A percentile compares a stretch with the other conserved stretches of the same genome.
Conservation (phyloP, 2,113 vertebrate species). For the Pseudopodoces humilis region DNA sequence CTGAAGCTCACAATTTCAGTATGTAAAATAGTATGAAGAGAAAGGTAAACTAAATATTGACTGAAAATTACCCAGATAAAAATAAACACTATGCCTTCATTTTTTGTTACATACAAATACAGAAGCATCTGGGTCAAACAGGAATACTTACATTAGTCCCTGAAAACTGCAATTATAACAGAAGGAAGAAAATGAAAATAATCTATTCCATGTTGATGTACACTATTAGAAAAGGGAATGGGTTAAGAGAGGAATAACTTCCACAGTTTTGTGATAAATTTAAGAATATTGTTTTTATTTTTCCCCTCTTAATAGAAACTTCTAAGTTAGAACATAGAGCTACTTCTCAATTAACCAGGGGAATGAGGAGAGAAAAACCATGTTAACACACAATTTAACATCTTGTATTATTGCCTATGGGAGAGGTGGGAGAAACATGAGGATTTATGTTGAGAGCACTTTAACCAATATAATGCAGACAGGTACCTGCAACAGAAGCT, state of each 20-base stretch:
- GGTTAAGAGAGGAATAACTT: not conserved
- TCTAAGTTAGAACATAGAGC: not conserved
- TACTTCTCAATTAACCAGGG: not conserved
- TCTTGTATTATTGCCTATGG: not conserved
- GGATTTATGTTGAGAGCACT: not conserved
- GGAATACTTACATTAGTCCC: not conserved
- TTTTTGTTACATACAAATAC: not conserved
- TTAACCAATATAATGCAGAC: not conserved
- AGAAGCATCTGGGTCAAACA: not conserved
- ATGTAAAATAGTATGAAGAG: not conserved
- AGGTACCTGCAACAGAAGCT: not conserved
- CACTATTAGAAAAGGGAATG: not conserved
- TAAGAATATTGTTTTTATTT: not conserved
- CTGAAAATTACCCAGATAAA: not conserved
- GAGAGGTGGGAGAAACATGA: not conserved
- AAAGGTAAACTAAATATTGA: not conserved
- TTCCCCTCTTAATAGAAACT: not conserved
- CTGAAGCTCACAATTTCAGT: not conserved
- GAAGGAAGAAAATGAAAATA: not conserved
- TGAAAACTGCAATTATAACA: not conserved
- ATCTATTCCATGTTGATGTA: not conserved
- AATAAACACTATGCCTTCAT: not conserved
- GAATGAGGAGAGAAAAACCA: not conserved
- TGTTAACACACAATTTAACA: not conserved
- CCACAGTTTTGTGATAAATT: not conserved